These are phyloP conservation scores for Microcebus murinus DNA, from an alignment of 2,113 vertebrate genomes.

Conservation along the genomic window DNA sequence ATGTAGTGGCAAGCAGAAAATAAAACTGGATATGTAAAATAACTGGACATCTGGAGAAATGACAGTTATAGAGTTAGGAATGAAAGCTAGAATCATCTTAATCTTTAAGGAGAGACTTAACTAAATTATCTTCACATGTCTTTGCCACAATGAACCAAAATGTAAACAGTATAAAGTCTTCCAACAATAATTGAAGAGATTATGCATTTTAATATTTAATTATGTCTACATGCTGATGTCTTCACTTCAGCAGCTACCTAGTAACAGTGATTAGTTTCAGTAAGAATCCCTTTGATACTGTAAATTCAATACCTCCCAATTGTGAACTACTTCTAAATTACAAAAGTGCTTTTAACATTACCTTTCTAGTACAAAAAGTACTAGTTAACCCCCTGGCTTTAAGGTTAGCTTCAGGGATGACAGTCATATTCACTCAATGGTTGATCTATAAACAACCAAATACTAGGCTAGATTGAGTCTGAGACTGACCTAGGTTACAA, in stretches of 20 bases:
- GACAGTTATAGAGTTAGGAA: background rate
- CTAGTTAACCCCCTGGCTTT: too few relatives aligned
- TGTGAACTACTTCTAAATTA: background rate
- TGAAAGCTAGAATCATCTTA: background rate
- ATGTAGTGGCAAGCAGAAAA: background rate
- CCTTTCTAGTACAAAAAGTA: background rate
- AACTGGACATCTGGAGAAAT: background rate
- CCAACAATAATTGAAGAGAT: background rate
- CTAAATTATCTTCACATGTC: background rate
- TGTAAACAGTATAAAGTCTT: background rate
- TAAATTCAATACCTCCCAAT: background rate
- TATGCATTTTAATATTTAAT: background rate
- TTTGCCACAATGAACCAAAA: background rate
- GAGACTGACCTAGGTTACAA: background rate
- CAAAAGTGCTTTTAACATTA: background rate
- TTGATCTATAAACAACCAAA: background rate
- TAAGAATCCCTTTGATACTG: background rate
- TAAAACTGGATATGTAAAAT: background rate
- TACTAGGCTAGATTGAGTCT: background rate
- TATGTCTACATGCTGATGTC: background rate
- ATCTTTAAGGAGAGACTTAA: background rate
- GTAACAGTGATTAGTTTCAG: background rate
- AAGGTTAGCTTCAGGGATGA: background rate
- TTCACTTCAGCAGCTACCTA: background rate
- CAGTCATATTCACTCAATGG: background rate